phyloP scores from a whole-genome alignment of 2,113 vertebrate species.

The Atlantisia rogersi region DNA sequence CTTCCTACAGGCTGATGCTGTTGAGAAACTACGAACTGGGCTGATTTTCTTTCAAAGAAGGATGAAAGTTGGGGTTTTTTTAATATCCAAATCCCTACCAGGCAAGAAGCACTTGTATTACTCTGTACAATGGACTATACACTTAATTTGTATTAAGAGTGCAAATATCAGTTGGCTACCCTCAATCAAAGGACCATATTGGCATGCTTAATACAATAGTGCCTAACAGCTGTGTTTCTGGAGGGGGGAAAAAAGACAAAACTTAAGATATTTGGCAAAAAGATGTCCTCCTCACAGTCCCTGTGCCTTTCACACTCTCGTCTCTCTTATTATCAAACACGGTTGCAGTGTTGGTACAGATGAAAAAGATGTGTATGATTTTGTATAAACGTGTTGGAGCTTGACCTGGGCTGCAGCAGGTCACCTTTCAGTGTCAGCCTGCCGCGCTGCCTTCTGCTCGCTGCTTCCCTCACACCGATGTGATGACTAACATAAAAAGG shows the following conservation, averaged over 20 bases:
- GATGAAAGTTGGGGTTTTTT: not conserved
- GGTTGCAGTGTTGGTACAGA: not conserved
- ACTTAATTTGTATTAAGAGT: not conserved
- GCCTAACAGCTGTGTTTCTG: not conserved
- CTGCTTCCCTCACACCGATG: accelerated
- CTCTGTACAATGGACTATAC: not conserved
- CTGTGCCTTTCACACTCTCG: not conserved
- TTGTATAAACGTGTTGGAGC: accelerated
- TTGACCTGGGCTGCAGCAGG: accelerated
- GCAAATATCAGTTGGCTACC: not conserved
- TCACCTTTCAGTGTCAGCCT: not conserved
- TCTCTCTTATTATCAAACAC: not conserved
- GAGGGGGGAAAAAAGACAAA: not conserved
- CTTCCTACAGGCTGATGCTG: not conserved
- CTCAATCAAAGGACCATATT: not conserved
- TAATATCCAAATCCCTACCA: not conserved
- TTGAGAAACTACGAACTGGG: not conserved
- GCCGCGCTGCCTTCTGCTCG: not conserved
- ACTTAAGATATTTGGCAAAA: not conserved
- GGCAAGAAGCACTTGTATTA: not conserved
- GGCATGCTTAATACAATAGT: not conserved
- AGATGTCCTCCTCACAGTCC: not conserved
- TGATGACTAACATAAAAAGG: not conserved
- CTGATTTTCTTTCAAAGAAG: not conserved
- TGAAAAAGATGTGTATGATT: not conserved